phyloP scores from a whole-genome alignment of 2,797 vertebrate genomes.

The Myotis vivesi region DNA sequence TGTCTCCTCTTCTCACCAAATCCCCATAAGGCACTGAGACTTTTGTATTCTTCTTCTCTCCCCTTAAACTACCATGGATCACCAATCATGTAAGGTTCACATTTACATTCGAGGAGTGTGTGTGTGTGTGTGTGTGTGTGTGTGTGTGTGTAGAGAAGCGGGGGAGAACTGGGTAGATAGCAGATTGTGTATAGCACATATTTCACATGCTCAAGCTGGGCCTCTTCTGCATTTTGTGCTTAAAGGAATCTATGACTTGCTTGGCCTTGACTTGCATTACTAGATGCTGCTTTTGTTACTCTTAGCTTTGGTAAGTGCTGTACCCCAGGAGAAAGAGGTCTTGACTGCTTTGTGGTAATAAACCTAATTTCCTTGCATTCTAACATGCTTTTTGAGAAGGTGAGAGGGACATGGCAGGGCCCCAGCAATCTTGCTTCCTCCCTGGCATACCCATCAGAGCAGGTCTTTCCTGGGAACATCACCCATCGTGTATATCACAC shows the following conservation, averaged over 20 bases:
- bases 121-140: not conserved
- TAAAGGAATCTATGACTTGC: not conserved
- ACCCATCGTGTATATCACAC: not conserved
- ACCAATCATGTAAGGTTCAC: not conserved
- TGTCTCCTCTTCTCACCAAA: not conserved
- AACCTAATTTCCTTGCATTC: not conserved
- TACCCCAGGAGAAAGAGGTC: not conserved
- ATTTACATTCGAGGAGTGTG: not conserved
- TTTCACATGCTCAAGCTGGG: not conserved
- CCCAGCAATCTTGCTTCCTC: not conserved
- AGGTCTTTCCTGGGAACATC: not conserved
- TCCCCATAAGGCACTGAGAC: not conserved
- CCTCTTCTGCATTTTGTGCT: not conserved
- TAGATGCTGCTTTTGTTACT: not conserved
- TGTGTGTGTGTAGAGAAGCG: not conserved
- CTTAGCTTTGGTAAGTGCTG: not conserved
- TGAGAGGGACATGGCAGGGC: not conserved
- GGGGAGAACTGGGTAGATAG: too few relatives aligned
- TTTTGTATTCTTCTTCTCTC: not conserved
- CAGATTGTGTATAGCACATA: not conserved
- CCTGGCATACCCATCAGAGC: not conserved
- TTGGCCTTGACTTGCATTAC: not conserved
- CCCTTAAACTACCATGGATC: not conserved
- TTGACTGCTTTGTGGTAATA: not conserved
- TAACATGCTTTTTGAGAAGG: not conserved